Evolutionary conservation across 2,113 vertebrate genomes (phyloP), one percentile per base, ranked within the genome.

Genomic region (Pelobates fuscus): DNA sequence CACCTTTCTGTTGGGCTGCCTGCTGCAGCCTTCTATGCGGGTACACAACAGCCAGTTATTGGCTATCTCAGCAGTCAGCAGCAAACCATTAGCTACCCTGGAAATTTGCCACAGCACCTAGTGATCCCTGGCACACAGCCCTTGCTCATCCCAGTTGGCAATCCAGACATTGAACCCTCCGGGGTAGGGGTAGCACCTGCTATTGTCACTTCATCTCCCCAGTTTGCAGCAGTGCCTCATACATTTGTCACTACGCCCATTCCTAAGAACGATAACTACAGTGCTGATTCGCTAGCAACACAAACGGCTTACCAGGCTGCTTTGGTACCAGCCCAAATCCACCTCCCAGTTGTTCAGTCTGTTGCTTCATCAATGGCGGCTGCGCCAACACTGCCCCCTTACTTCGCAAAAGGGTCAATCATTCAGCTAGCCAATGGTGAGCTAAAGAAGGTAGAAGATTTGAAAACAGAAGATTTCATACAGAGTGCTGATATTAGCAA

Each of bases 381-480:
- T 0, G 87, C 90, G 21, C 88, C 93, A 6, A 92, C 94, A 1
- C 90, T 98, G 83, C 97, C 97, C 11, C 95, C 96, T 0, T 98
- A 98, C 84, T 98, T 98, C 87, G 93, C 94, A 86, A 97, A 96
- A 92, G 97, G 97, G 80, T 98, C 97, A 1, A 98, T 98, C 86
- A 98, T 98, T 86, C 96, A 97, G 86, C 78, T 99, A 89, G 97
- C 97, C 64, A 94, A 98, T 0, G 97, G 97, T 18, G 96, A 98
- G 83, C 92, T 99, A 78, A 99, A 98, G 82, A 94, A 95, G 2
- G 97, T 99, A 71, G 97, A 99, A 88, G 97, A 99, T 83, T 87
- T 99, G 65, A 98, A 96, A 87, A 99, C 96, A 0, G 97, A 99
- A 81, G 97, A 99, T 89, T 99, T 99, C 90, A 97, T 99, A 76